phyloP scores from a whole-genome alignment of 92 coral and sea anemone genomes.

The Montipora capitata region DNA sequence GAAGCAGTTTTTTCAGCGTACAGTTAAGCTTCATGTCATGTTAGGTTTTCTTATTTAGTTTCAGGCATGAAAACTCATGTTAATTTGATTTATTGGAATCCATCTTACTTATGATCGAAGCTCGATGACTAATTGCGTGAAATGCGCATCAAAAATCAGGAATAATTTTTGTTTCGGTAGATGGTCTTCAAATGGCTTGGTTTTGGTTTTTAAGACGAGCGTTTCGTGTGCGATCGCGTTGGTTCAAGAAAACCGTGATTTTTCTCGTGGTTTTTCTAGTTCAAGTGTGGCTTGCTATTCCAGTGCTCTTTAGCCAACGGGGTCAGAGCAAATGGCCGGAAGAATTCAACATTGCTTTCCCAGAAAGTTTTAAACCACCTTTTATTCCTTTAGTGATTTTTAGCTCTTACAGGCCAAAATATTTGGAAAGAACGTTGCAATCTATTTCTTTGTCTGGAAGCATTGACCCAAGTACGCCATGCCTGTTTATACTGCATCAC shows the following conservation, averaged over 20 bases:
- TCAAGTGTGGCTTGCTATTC: conserved; percentile 90
- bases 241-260: conserved; percentile 81
- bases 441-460: conserved; percentile 91
- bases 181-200: conserved; percentile 50
- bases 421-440: conserved; percentile 88
- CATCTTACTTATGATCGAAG: background rate
- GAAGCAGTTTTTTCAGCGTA: background rate
- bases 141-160: background rate
- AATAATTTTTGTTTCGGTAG: background rate
- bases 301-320: conserved; percentile 79
- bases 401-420: conserved; percentile 91
- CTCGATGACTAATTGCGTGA: background rate
- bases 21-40: too few relatives aligned
- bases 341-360: conserved; percentile 63
- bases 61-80: background rate
- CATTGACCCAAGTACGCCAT: conserved; percentile 87
- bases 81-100: background rate
- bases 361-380: conserved; percentile 74
- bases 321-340: conserved; percentile 81
- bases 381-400: conserved; percentile 90
- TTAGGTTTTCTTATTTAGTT: background rate
- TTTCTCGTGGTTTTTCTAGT: conserved; percentile 79
- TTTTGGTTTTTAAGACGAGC: conserved; percentile 68
- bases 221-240: conserved; percentile 69
- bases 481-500: conserved; percentile 90